These are phyloP conservation scores for Cavia aperea DNA, from an alignment of 2,113 vertebrate genomes.

Conservation along the genomic window DNA sequence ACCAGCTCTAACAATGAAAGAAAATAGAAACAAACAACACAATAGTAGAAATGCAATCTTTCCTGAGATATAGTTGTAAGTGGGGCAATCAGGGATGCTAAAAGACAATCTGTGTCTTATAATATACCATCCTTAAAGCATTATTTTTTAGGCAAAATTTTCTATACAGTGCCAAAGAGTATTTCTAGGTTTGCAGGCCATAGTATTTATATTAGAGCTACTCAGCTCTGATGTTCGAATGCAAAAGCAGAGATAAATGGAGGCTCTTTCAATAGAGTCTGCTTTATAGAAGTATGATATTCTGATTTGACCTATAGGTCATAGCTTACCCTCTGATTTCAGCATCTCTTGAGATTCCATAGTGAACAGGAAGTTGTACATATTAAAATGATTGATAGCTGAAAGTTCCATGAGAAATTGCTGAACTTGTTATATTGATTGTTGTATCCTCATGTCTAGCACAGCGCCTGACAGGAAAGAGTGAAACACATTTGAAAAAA, in stretches of 20 bases:
- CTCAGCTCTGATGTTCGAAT: neutral
- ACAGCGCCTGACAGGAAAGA: neutral
- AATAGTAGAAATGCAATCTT: neutral
- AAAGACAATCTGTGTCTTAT: neutral
- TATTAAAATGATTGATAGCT: neutral
- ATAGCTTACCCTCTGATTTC: neutral
- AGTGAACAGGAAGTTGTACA: neutral
- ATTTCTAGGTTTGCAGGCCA: neutral
- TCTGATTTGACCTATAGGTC: neutral
- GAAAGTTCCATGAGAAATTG: neutral
- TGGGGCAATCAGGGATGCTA: neutral
- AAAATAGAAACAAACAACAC: neutral
- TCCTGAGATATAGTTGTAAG: neutral
- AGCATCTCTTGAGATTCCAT: neutral
- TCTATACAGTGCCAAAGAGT: neutral
- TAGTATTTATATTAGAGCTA: neutral
- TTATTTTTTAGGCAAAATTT: slow-evolving; percentile 11
- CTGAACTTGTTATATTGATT: neutral
- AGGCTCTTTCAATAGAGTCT: neutral
- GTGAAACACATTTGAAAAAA: neutral
- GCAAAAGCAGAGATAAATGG: neutral
- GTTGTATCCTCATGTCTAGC: neutral
- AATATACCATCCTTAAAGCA: neutral
- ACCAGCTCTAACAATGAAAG: slow-evolving; percentile 30
- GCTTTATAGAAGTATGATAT: neutral